A percentile compares a stretch with the other conserved stretches of the same genome.
Evolutionary conservation across 2,797 vertebrate genomes (phyloP).

Genomic region (Brotula barbata): DNA sequence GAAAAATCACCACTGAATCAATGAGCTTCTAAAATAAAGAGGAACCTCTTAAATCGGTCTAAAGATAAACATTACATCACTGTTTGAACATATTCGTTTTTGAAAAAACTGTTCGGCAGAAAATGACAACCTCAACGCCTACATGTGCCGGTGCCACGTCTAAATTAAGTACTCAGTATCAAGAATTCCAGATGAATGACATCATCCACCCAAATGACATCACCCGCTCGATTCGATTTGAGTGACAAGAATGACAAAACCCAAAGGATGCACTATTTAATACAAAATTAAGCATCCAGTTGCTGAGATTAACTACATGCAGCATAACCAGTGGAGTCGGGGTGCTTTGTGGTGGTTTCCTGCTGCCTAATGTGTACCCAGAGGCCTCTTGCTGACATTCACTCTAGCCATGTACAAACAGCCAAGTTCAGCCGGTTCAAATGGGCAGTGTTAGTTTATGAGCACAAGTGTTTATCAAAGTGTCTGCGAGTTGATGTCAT

Average conservation of each 20-base stretch:
- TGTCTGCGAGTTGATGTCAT: constrained; percentile 65
- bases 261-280: not conserved
- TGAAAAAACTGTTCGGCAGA: too few relatives aligned
- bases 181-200: not conserved
- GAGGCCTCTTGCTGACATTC: constrained; percentile 27
- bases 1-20: constrained; percentile 46
- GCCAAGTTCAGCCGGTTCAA: constrained; percentile 33
- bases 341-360: not conserved
- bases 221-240: constrained; percentile 7
- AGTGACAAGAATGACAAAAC: not conserved
- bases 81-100: constrained; percentile 55
- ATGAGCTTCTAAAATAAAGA: constrained; percentile 43
- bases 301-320: not conserved
- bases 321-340: not conserved
- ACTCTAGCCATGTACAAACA: constrained; percentile 35
- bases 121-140: too few relatives aligned
- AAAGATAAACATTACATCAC: constrained; percentile 55
- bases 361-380: not conserved
- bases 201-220: not conserved
- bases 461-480: constrained; percentile 57
- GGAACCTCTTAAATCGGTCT: constrained; percentile 51
- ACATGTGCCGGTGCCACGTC: not conserved
- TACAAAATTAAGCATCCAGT: not conserved
- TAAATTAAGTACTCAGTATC: constrained; percentile 11
- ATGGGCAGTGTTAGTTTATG: constrained; percentile 39